Evolutionary conservation across 2,888 invertebrate species (phyloP), one percentile per base, ranked within the genome.

Genomic region (Taphrorychus bicolor): DNA sequence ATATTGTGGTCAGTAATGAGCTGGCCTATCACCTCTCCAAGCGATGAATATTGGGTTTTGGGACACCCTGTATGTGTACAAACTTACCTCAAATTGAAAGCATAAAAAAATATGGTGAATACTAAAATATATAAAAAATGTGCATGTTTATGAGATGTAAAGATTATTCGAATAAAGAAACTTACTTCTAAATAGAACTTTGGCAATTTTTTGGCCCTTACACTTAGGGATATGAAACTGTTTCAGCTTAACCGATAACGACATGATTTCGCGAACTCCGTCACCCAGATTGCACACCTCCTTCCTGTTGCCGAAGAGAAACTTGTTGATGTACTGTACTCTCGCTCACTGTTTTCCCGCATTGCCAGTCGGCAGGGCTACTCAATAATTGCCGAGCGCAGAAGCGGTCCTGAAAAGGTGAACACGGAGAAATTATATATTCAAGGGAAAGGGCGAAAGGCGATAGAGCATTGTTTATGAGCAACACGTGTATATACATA

Each of bases 121-220:
- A n/a, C n/a, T n/a, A n/a, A n/a, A n/a, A n/a, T n/a, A n/a, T n/a
- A n/a, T n/a, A n/a, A n/a, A n/a, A n/a, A n/a, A n/a, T n/a, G n/a
- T n/a, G n/a, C n/a, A n/a, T n/a, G n/a, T n/a, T n/a, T n/a, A n/a
- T n/a, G n/a, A 32, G 32, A 1, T 32, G 11, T 32, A 32, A 32
- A 32, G 2, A 14, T 18, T 18, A 45, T 1, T 45, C 18, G 18
- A 2, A 7, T 45, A 2, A 45, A 45, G n/a, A 45, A 18, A 71
- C 89, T 86, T 85, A 94, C 94, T 93, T 85, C 94, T 84, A 79
- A 94, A 94, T 72, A 89, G 89, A 71, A 91, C 83, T 73, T 88
- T 87, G 57, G 87, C 89, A 71, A 87, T 85, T 77, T 89, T 88
- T 73, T 90, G 90, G 9, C 86, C 86, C 78, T 88, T 90, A 76